These are phyloP conservation scores for Babyrousa celebensis DNA, from an alignment of 2,797 vertebrate species.

Conservation along the genomic window DNA sequence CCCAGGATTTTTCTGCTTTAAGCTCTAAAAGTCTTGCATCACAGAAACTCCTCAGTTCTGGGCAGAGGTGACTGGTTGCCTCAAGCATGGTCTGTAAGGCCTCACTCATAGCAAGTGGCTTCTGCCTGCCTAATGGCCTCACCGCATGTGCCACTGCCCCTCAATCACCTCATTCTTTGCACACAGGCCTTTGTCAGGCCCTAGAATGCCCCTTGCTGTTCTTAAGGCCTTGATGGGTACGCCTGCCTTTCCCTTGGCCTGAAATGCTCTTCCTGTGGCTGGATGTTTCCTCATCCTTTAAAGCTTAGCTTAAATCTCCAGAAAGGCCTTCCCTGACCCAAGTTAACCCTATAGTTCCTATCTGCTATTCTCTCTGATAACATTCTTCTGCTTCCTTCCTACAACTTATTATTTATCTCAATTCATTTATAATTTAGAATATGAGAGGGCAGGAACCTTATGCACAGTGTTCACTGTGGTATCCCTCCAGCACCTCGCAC, in stretches of 20 bases:
- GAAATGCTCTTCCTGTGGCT: background rate
- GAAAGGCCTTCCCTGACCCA: background rate
- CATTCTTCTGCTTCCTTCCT: background rate
- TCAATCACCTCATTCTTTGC: background rate
- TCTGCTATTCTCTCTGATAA: background rate
- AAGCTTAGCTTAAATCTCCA: background rate
- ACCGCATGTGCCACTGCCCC: background rate
- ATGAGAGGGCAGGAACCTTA: background rate
- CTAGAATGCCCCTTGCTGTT: background rate
- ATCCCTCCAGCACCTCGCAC: background rate
- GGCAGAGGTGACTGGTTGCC: background rate
- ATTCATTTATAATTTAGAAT: slow-evolving; percentile 26
- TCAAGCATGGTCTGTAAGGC: background rate
- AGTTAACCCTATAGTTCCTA: background rate
- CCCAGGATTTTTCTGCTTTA: background rate
- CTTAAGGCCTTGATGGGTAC: background rate
- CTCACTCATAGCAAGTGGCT: background rate
- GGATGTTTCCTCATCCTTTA: slow-evolving; percentile 1
- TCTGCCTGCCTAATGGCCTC: background rate
- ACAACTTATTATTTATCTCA: background rate
- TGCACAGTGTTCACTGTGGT: background rate
- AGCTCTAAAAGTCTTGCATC: background rate
- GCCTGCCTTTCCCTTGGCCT: background rate
- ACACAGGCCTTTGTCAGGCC: background rate
- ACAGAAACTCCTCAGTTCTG: background rate